phyloP scores from a whole-genome alignment of 2,797 vertebrate species.

The Pelochelys cantorii region DNA sequence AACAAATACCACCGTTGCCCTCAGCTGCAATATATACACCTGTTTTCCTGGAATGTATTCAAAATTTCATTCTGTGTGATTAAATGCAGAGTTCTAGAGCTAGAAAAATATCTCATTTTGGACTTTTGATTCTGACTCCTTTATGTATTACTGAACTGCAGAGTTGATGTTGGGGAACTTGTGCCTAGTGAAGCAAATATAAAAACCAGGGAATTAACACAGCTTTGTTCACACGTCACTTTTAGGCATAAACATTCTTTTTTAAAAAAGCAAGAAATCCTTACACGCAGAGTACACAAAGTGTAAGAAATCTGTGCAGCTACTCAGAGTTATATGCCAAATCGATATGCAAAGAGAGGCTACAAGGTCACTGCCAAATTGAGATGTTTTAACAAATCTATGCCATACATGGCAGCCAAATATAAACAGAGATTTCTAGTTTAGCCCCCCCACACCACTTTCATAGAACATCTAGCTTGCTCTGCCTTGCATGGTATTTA shows the following conservation, averaged over 20 bases:
- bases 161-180: conserved; percentile 4
- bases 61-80: conserved; percentile 56
- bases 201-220: neutral
- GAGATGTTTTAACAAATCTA: neutral
- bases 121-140: conserved; percentile 28
- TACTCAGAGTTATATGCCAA: neutral
- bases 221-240: neutral
- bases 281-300: neutral
- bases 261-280: neutral
- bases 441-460: neutral
- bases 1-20: conserved; percentile 42
- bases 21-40: conserved; percentile 48
- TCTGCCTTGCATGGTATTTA: rapidly evolving
- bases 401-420: neutral
- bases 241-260: neutral
- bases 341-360: neutral
- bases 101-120: conserved; percentile 1
- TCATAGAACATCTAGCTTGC: neutral
- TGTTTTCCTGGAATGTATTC: conserved; percentile 46
- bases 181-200: neutral
- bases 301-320: neutral
- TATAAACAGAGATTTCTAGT: neutral
- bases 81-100: conserved; percentile 12
- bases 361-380: rapidly evolving
- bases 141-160: conserved; percentile 34